These are phyloP conservation scores for Centropyge bicolor DNA, from an alignment of 2,797 vertebrate species.

Conservation along the genomic window DNA sequence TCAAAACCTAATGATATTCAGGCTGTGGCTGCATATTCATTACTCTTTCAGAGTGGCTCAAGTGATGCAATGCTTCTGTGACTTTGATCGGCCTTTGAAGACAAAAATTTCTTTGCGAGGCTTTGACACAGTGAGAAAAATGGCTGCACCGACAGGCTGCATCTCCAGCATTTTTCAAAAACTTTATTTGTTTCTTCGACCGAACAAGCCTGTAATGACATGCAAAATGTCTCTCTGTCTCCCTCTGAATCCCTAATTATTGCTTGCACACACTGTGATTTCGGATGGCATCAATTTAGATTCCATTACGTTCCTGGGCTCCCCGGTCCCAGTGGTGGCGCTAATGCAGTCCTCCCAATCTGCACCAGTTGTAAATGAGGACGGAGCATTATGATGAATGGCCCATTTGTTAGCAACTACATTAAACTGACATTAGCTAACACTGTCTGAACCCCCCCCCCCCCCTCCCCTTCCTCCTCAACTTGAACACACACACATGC, in stretches of 20 bases:
- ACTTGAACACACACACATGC: constrained; percentile 23
- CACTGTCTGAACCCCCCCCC: neutral
- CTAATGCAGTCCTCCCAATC: constrained; percentile 68
- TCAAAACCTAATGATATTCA: constrained; percentile 50
- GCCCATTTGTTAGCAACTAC: constrained; percentile 70
- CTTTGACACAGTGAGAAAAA: constrained; percentile 23
- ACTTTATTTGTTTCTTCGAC: constrained; percentile 15
- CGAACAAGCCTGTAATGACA: constrained; percentile 31
- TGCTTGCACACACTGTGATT: constrained; percentile 64
- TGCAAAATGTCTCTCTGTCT: constrained; percentile 27
- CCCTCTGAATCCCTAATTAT: constrained; percentile 66
- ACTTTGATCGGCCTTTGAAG: constrained; percentile 54
- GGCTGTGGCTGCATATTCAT: constrained; percentile 41
- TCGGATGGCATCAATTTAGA: constrained; percentile 75
- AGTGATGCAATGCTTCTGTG: constrained; percentile 51
- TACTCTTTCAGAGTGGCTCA: constrained; percentile 33
- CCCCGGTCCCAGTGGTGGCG: constrained; percentile 57
- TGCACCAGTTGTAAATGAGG: constrained; percentile 66
- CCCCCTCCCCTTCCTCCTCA: neutral
- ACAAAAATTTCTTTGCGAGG: neutral
- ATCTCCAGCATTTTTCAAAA: constrained; percentile 19
- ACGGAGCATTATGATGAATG: constrained; percentile 73
- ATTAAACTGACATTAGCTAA: constrained; percentile 73
- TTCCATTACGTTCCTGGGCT: constrained; percentile 66
- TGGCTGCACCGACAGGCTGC: neutral